phyloP scores from a whole-genome alignment of 2,888 invertebrate genomes.

The Crossocerus cetratus region DNA sequence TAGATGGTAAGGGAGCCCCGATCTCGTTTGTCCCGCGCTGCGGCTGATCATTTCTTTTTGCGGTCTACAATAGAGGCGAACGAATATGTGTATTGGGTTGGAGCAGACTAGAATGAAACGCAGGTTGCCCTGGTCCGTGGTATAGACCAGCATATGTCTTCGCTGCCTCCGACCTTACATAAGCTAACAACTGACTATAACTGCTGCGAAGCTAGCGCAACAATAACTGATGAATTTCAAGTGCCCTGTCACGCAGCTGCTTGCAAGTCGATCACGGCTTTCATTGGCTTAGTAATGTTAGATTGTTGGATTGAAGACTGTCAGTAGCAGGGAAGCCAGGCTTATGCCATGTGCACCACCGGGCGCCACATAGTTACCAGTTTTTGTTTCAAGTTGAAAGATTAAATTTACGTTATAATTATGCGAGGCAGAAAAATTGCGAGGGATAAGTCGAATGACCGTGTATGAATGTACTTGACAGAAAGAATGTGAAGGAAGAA shows the following conservation, averaged over 20 bases:
- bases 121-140: no score
- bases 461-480: not conserved
- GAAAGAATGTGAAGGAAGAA: conserved; percentile 19
- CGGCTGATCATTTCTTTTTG: conserved; percentile 49
- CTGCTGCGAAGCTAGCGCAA: no score
- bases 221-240: no score
- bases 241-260: no score
- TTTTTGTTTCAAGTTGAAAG: conserved; percentile 64
- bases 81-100: conserved; percentile 16
- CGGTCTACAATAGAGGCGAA: conserved; percentile 40
- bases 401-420: conserved; percentile 65
- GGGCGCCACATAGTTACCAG: conserved; percentile 63
- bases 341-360: conserved; percentile 16
- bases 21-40: conserved; percentile 69
- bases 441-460: not conserved
- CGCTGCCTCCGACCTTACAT: no score
- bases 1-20: conserved; percentile 67
- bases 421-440: conserved; percentile 32
- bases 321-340: not conserved
- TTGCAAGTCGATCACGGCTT: no score
- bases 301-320: no score
- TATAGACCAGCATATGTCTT: no score
- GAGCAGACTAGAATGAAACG: no score
- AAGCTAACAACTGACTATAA: no score
- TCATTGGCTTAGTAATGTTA: no score